Base-by-base conservation (phyloP, 2,113 vertebrate species). In the Notechis scutatus region DNA sequence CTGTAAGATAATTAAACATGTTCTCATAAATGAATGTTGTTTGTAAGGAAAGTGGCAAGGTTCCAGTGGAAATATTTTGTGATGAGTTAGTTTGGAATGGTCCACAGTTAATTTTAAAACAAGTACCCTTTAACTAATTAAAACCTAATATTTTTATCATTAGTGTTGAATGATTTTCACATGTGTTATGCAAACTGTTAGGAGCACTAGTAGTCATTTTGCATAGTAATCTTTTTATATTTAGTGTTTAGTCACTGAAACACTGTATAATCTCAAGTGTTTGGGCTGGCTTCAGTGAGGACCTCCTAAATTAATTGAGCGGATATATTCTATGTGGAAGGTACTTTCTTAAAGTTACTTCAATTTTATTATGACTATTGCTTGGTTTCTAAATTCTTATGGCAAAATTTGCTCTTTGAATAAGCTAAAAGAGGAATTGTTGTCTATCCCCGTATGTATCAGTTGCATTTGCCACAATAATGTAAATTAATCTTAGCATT, bases 71-170 rank as follows among this genome's bases (percentile, higher is more conserved):
- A 94, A 90, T 14, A 93, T 52, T 59, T 45, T 95, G 89, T 86
- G 74, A 74, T 52, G 69, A 23, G 90, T 94, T 94, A 50, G 89
- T 95, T 59, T 92, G 90, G 55, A 92, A 86, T 54, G 29, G 91
- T 45, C 90, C 61, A 21, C 87, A 81, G 87, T 55, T 45, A 91
- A 61, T 55, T 89, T 9, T 88, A 90, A 94, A 45, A 21, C 54
- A 64, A 94, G n/a, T 3, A 18, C 93, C 64, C 88, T 54, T 94
- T 94, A 74, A 14, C 12, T 86, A 90, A 94, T 39, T 0, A 0
- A 88, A 91, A 94, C 24, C 14, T 34, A 90, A 88, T 94, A 45
- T 42, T 91, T 0, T 45, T 54, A 15, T 0, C 45, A 54, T 29
- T 2, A 91, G 24, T 87, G 1, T 50, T 69, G 91, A 21, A 26